A percentile compares a stretch with the other conserved stretches of the same genome.
Evolutionary conservation across 2,113 vertebrate genomes (phyloP).

Genomic region (Centropristis striata): DNA sequence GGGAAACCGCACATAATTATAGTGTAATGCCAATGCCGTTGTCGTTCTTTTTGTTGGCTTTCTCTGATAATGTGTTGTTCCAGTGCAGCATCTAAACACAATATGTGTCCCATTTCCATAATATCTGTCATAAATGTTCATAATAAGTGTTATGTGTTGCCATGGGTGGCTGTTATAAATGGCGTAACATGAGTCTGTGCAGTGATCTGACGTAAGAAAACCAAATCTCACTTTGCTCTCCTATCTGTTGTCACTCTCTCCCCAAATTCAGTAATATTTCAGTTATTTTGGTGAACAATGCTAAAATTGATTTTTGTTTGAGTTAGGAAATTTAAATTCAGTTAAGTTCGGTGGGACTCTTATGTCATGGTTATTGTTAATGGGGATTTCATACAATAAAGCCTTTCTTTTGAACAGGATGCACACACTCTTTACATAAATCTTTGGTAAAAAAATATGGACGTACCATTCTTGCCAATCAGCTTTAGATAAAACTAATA

Average conservation of each 20-base stretch:
- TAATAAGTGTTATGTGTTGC: not conserved
- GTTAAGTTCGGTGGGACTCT: not conserved
- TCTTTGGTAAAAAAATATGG: not conserved
- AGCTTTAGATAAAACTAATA: not conserved
- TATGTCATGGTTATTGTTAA: not conserved
- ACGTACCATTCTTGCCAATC: too few species aligned
- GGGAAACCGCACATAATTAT: conserved; percentile 61
- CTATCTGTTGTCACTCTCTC: not conserved
- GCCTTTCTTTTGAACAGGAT: not conserved
- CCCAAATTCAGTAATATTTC: not conserved
- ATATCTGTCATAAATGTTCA: not conserved
- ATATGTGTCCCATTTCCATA: not conserved
- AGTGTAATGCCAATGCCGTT: conserved; percentile 41
- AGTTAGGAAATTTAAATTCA: not conserved
- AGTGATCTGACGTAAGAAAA: not conserved
- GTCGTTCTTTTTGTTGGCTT: conserved; percentile 29
- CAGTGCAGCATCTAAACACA: conserved; percentile 17
- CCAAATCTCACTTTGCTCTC: not conserved
- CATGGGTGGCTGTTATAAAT: not conserved
- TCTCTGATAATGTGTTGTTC: conserved; percentile 9
- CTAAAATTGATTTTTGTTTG: not conserved
- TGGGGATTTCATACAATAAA: not conserved
- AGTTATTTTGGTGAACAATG: not conserved
- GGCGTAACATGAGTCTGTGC: not conserved
- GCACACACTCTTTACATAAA: not conserved